Conservation (phyloP, 2,888 invertebrate species). For the Polyploca ridens region DNA sequence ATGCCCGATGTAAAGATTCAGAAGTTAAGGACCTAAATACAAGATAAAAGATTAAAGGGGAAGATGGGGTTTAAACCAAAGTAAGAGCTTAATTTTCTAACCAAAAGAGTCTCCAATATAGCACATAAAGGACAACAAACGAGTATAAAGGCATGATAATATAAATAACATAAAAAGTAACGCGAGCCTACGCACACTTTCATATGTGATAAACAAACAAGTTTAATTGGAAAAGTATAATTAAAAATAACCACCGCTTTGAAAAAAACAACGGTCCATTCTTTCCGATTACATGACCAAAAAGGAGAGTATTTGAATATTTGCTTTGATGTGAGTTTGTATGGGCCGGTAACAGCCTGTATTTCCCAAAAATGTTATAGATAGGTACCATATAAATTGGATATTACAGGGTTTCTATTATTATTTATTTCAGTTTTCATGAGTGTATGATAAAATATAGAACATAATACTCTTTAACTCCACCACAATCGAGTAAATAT, state of each 20-base stretch:
- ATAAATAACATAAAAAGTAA: conserved; percentile 7
- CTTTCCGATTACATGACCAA: background rate
- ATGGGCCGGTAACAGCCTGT: background rate
- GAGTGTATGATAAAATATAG: too few relatives aligned
- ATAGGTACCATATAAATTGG: too few relatives aligned
- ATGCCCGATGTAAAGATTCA: background rate
- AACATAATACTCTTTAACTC: too few relatives aligned
- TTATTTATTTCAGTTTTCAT: too few relatives aligned
- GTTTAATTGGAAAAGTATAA: conserved; percentile 22
- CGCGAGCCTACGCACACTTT: background rate
- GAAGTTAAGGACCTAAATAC: background rate
- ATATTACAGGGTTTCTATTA: too few relatives aligned
- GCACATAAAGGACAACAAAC: conserved; percentile 17
- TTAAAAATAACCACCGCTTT: conserved; percentile 13
- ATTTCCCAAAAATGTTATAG: too few relatives aligned
- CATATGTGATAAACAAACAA: background rate
- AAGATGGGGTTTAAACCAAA: too few relatives aligned
- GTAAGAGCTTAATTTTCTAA: conserved; percentile 14
- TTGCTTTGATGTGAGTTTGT: conserved; percentile 9
- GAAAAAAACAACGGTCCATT: background rate
- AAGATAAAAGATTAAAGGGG: background rate
- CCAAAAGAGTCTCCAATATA: conserved; percentile 36
- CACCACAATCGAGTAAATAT: background rate
- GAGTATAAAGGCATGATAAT: conserved; percentile 11
- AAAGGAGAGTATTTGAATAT: background rate